Evolutionary conservation across 2,113 vertebrate species (phyloP).

Genomic region (Ceuthmochares aereus): DNA sequence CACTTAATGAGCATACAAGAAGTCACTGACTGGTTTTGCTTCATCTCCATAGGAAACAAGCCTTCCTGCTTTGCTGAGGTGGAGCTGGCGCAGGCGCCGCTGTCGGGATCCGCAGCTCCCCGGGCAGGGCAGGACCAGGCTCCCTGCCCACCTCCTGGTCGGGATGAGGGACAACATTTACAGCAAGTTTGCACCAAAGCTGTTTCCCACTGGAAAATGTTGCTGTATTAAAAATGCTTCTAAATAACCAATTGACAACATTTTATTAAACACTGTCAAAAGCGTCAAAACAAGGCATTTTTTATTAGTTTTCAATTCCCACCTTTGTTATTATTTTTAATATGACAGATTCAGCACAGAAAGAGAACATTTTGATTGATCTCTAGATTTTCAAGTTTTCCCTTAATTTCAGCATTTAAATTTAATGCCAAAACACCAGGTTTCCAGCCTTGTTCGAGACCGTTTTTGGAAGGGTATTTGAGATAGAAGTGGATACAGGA

Average conservation of each 20-base stretch:
- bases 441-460: neutral
- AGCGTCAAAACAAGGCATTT: neutral
- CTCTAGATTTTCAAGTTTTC: neutral
- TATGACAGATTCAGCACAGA: neutral
- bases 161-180: neutral
- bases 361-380: neutral
- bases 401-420: neutral
- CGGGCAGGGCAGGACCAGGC: neutral
- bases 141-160: rapidly evolving
- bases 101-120: too few relatives aligned
- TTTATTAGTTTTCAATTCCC: neutral
- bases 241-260: neutral
- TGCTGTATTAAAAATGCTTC: neutral
- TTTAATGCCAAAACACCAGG: neutral
- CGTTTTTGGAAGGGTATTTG: rapidly evolving
- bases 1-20: too few relatives aligned
- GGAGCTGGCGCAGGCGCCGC: neutral
- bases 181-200: neutral
- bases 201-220: rapidly evolving
- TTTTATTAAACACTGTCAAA: neutral
- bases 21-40: neutral
- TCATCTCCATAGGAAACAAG: neutral
- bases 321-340: neutral
- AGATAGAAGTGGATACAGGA: neutral
- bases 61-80: too few relatives aligned